Base-by-base conservation (phyloP, 2,113 vertebrate species). In the Piprites chloris region DNA sequence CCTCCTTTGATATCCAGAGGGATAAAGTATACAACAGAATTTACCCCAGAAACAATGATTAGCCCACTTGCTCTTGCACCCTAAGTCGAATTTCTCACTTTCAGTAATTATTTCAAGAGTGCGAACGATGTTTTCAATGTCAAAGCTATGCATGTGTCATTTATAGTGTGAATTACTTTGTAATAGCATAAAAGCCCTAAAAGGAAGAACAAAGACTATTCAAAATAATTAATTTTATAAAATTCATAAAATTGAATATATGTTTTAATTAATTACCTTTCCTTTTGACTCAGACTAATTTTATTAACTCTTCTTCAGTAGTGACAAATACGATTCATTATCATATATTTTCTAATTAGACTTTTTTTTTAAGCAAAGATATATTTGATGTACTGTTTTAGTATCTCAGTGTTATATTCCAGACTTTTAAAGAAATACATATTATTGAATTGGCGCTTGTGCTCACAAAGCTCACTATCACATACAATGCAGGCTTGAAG, bases 211-310 rank as follows among this genome's bases (percentile, higher is more conserved):
- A 52, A 72, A 83, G 33, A 68, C 66, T 89, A 19, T 79, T 89
- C 79, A 87, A 77, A 78, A 49, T 49, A 46, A 91, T 52, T 93
- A 74, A 27, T 87, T 95, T 91, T 89, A 82, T 75, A 90, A 76
- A 94, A 97, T 82, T 55, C 27, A 47, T 78, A 42, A 89, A 84
- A 89, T 49, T 14, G 4, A 72, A 72, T 59, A 47, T 10, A 12
- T 56, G 7, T 95, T 93, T 55, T 68, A 95, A 96, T 67, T 75
- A 87, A 81, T 79, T 95, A 91, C 65, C 77, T 96, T 94, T 94
- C 80, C 47, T 95, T 94, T 68, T 50, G 46, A 37, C 85, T 89
- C 27, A 28, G 47, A 69, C 50, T 65, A 56, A 87, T 74, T 93
- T 96, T 87, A 87, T 83, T 55, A 75, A 44, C 12, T 95, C 95